Percentiles rank a stretch among this genome's conserved stretches.
These are phyloP conservation scores for Andrena marginata DNA, from an alignment of 2,888 invertebrate genomes.

Conservation along the genomic window DNA sequence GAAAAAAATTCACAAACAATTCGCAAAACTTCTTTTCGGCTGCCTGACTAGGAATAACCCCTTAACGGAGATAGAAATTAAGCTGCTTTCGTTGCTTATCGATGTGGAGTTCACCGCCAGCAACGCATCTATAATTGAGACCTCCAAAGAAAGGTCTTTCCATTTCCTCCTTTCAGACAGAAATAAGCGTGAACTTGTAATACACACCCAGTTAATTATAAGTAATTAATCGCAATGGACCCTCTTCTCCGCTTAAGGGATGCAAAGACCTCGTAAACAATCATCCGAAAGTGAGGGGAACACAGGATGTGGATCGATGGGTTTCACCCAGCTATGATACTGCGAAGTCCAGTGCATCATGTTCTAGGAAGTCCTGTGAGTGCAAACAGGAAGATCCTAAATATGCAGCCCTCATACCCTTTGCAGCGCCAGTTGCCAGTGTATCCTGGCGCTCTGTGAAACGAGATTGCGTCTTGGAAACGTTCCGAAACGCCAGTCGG, in stretches of 20 bases:
- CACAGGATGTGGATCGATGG: conserved; percentile 18
- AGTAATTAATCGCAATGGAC: background rate
- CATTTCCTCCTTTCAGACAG: too few species aligned
- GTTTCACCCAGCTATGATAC: conserved; percentile 32
- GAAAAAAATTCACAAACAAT: too few species aligned
- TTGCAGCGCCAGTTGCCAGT: conserved; percentile 11
- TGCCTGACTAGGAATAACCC: too few species aligned
- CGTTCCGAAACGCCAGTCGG: conserved; percentile 44
- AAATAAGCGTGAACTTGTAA: too few species aligned
- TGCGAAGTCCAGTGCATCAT: conserved; percentile 34
- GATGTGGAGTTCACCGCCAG: too few species aligned
- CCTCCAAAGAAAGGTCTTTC: too few species aligned
- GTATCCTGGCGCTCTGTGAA: conserved; percentile 51
- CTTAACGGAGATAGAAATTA: too few species aligned
- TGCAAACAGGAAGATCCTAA: conserved; percentile 65
- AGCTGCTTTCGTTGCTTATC: too few species aligned
- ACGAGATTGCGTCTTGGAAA: conserved; percentile 55
- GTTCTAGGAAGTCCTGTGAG: conserved; percentile 46
- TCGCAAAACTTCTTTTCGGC: too few species aligned
- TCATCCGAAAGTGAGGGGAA: conserved; percentile 43
- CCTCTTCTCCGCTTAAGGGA: background rate
- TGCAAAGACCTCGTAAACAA: conserved; percentile 34
- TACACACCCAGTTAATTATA: too few species aligned
- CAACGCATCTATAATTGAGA: too few species aligned
- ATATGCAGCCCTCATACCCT: conserved; percentile 56